A percentile compares a stretch with the other conserved stretches of the same genome.
Evolutionary conservation across 1,140 invertebrate genomes (phyloP).

Genomic region (Zaprionus tsacasi): DNA sequence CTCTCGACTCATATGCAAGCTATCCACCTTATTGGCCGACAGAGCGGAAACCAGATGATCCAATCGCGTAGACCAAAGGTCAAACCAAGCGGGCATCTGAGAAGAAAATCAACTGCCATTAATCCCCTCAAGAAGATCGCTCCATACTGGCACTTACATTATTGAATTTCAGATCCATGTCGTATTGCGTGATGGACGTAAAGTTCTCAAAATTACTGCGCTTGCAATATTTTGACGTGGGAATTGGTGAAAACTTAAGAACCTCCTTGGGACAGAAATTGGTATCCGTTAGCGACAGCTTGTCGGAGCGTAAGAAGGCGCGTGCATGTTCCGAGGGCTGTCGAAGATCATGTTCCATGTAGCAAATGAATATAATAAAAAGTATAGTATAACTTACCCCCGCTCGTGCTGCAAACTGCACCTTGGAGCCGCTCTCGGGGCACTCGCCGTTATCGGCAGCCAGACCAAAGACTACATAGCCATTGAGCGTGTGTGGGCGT

Average conservation of each 20-base stretch:
- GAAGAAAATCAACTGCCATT: neutral
- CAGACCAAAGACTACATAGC: slow-evolving; percentile 71
- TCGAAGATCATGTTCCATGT: neutral
- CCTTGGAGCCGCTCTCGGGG: slow-evolving; percentile 64
- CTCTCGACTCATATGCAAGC: slow-evolving; percentile 73
- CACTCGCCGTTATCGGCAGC: slow-evolving; percentile 62
- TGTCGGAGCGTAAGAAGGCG: slow-evolving; percentile 71
- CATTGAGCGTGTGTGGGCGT: slow-evolving; percentile 78
- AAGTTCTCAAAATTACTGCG: slow-evolving; percentile 82
- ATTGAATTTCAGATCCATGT: slow-evolving; percentile 77
- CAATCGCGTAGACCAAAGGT: slow-evolving; percentile 75
- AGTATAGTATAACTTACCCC: slow-evolving; percentile 62
- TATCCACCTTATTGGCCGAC: slow-evolving; percentile 70
- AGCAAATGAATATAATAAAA: too few relatives aligned
- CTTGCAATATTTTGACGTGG: slow-evolving; percentile 79
- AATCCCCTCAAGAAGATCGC: neutral
- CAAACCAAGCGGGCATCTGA: slow-evolving; percentile 83
- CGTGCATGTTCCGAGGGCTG: slow-evolving; percentile 80
- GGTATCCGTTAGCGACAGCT: slow-evolving; percentile 73
- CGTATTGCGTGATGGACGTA: slow-evolving; percentile 78
- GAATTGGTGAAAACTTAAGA: slow-evolving; percentile 80
- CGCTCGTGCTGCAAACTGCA: slow-evolving; percentile 70
- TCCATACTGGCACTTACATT: slow-evolving; percentile 53
- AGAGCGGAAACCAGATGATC: slow-evolving; percentile 80
- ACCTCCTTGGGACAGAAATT: slow-evolving; percentile 82